A percentile compares a stretch with the other conserved stretches of the same genome.
Conservation (phyloP, 92 coral and sea anemone species). For the Zoanthus solanderi region DNA sequence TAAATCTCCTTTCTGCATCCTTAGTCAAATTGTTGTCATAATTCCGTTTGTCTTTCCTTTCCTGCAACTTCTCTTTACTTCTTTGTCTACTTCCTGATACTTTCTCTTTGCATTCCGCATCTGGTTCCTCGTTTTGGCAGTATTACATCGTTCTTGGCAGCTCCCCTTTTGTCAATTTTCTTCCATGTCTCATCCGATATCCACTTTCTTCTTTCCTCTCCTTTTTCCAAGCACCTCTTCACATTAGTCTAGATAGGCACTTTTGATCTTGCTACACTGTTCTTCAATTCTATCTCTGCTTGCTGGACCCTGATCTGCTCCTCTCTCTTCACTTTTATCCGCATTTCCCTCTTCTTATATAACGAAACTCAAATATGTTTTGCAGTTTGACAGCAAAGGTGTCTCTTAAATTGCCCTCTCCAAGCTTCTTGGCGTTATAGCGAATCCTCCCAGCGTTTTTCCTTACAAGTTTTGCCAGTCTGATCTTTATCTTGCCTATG, state of each 20-base stretch:
- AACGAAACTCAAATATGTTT: constrained; percentile 45
- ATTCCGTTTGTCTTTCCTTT: too few relatives aligned
- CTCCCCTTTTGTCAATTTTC: constrained; percentile 17
- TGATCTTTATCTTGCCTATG: too few relatives aligned
- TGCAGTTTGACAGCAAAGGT: background rate
- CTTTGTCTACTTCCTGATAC: too few relatives aligned
- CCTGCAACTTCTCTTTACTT: too few relatives aligned
- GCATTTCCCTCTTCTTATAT: background rate
- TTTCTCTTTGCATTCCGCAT: too few relatives aligned
- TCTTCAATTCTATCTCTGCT: background rate
- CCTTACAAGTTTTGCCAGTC: background rate
- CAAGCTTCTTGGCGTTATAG: background rate
- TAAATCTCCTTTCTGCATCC: too few relatives aligned
- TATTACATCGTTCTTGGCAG: background rate
- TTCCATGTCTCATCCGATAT: constrained; percentile 11
- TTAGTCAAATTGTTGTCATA: too few relatives aligned
- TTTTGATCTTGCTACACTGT: too few relatives aligned
- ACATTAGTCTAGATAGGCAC: background rate
- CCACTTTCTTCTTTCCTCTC: constrained; percentile 6
- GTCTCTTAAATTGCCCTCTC: too few relatives aligned
- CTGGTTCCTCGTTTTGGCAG: too few relatives aligned
- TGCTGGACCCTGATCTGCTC: background rate
- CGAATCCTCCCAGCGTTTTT: background rate
- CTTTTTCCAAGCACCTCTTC: too few relatives aligned
- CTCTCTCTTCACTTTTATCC: background rate